phyloP scores from a whole-genome alignment of 2,888 invertebrate genomes.

The Mantis religiosa region DNA sequence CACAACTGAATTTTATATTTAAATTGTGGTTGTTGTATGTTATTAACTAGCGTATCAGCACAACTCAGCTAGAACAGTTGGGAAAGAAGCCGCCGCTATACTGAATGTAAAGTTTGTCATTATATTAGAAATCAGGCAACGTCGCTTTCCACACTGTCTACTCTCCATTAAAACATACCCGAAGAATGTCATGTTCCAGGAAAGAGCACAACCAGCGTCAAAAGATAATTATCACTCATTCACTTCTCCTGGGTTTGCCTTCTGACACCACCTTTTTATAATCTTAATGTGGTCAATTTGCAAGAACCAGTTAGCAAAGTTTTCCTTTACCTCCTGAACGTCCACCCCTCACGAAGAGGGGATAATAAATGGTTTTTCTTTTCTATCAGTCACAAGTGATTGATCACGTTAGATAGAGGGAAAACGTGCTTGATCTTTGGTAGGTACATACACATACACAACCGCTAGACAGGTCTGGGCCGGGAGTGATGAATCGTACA shows the following conservation, averaged over 20 bases:
- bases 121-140: too few relatives aligned
- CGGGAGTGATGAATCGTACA: constrained; percentile 48
- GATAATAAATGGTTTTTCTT: constrained; percentile 48
- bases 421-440: constrained; percentile 46
- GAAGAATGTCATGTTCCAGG: too few relatives aligned
- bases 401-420: constrained; percentile 32
- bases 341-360: not conserved
- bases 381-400: constrained; percentile 49
- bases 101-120: too few relatives aligned
- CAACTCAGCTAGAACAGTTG: too few relatives aligned
- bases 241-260: not conserved
- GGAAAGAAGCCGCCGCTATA: too few relatives aligned
- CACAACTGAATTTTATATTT: too few relatives aligned
- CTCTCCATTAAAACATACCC: too few relatives aligned
- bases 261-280: not conserved
- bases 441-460: constrained; percentile 30
- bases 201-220: too few relatives aligned
- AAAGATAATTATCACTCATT: too few relatives aligned
- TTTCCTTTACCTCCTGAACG: not conserved
- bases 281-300: not conserved
- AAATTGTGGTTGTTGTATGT: too few relatives aligned
- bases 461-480: constrained; percentile 30
- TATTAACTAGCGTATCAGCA: too few relatives aligned
- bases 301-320: not conserved
- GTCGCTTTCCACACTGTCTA: too few relatives aligned